Evolutionary conservation across 2,797 vertebrate genomes (phyloP).

Genomic region (Xiphophorus birchmanni): DNA sequence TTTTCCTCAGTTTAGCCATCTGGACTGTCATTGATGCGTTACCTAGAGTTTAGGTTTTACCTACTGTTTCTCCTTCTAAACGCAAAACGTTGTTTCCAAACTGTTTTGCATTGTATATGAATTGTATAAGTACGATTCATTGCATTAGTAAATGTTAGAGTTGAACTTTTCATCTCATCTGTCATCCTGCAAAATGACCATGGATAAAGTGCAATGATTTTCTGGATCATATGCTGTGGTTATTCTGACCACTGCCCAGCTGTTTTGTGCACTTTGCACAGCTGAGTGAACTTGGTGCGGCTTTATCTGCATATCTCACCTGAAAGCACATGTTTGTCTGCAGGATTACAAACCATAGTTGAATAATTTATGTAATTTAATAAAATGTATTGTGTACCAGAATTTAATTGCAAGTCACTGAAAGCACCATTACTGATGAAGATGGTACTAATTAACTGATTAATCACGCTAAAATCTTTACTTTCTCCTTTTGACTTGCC

Average conservation of each 20-base stretch:
- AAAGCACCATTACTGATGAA: neutral
- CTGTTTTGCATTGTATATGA: constrained; percentile 12
- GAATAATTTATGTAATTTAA: neutral
- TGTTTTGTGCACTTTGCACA: constrained; percentile 31
- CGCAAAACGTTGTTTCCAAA: constrained; percentile 14
- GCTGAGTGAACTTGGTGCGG: constrained; percentile 49
- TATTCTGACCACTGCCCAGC: constrained; percentile 41
- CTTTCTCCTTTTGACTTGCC: neutral
- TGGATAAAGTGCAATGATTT: constrained; percentile 31
- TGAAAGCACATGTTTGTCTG: constrained; percentile 30
- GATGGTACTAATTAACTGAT: neutral
- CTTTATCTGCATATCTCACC: constrained; percentile 44
- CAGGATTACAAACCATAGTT: constrained; percentile 24
- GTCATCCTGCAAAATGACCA: constrained; percentile 33
- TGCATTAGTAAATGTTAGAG: constrained; percentile 32
- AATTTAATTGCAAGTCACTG: neutral
- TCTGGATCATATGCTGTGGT: constrained; percentile 50
- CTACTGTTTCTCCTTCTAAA: constrained; percentile 18
- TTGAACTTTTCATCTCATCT: constrained; percentile 37
- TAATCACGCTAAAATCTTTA: neutral
- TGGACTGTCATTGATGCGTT: constrained; percentile 54
- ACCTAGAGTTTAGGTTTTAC: constrained; percentile 26
- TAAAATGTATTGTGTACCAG: neutral
- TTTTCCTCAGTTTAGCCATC: constrained; percentile 56
- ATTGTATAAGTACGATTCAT: constrained; percentile 9